Evolutionary conservation across 2,888 invertebrate species (phyloP).

Genomic region (Cecidostiba fungosa): DNA sequence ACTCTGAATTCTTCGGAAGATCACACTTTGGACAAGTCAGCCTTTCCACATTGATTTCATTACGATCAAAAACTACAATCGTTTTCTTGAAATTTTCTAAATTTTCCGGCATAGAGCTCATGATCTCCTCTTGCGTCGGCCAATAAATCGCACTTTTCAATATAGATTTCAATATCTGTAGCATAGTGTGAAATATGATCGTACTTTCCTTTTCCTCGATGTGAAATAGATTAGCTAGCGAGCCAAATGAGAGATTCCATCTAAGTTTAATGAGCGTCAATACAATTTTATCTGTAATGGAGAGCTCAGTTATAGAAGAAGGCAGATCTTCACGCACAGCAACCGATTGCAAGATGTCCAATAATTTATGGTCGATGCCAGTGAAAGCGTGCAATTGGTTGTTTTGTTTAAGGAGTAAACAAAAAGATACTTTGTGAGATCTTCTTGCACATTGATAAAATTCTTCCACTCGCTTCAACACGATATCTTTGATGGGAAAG

Average conservation of each 20-base stretch:
- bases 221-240: conserved; percentile 23
- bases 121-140: conserved; percentile 33
- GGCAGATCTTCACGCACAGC: background rate
- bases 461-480: conserved; percentile 37
- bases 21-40: background rate
- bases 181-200: background rate
- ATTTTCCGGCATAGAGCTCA: background rate
- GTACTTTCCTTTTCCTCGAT: background rate
- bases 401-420: conserved; percentile 12
- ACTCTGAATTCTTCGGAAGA: no score
- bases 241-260: conserved; percentile 3
- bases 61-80: background rate
- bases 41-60: conserved; percentile 5
- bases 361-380: conserved; percentile 18
- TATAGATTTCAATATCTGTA: conserved; percentile 13
- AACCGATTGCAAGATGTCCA: conserved; percentile 19
- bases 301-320: background rate
- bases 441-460: conserved; percentile 43
- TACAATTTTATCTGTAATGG: conserved; percentile 22
- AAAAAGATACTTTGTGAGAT: conserved; percentile 4
- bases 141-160: conserved; percentile 47
- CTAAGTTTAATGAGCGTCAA: conserved; percentile 37
- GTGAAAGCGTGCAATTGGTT: conserved; percentile 17
- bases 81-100: conserved; percentile 33
- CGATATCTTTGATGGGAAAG: conserved; percentile 15